Evolutionary conservation across 2,888 invertebrate genomes (phyloP).

Genomic region (Griposia aprilina): DNA sequence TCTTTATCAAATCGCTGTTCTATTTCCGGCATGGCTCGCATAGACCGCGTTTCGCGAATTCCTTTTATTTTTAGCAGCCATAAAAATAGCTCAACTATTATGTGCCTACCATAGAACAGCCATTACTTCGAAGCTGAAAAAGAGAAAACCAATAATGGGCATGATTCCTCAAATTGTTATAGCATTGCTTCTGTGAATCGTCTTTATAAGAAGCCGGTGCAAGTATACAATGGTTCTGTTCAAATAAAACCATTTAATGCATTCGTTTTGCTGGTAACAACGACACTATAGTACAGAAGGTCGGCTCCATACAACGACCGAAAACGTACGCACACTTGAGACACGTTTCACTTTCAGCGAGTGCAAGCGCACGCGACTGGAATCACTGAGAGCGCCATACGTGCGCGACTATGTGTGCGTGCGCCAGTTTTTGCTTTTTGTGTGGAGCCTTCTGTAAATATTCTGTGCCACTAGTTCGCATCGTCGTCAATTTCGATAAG

Average conservation of each 20-base stretch:
- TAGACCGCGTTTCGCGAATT: slow-evolving; percentile 5
- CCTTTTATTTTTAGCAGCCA: slow-evolving; percentile 11
- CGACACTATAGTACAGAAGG: neutral
- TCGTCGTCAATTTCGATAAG: slow-evolving; percentile 50
- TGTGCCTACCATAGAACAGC: slow-evolving; percentile 6
- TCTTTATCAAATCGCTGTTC: neutral
- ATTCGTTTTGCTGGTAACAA: slow-evolving; percentile 31
- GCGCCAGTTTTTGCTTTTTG: neutral
- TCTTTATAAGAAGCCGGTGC: slow-evolving; percentile 10
- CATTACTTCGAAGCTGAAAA: slow-evolving; percentile 19
- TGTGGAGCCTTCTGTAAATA: slow-evolving; percentile 1
- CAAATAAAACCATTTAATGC: slow-evolving; percentile 39
- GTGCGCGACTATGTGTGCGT: neutral
- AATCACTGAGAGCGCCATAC: neutral
- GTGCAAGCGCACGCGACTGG: neutral
- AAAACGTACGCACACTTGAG: neutral
- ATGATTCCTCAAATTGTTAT: slow-evolving; percentile 22
- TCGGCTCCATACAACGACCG: neutral
- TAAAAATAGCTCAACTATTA: slow-evolving; percentile 1
- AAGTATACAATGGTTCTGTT: slow-evolving; percentile 31
- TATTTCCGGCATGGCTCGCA: slow-evolving; percentile 3
- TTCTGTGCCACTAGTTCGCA: slow-evolving; percentile 6
- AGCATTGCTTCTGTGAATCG: slow-evolving; percentile 33
- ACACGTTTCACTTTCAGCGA: neutral
- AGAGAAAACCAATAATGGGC: slow-evolving; percentile 25